Conservation (phyloP, 2,797 vertebrate genomes). For the Thripadectes ignobilis region DNA sequence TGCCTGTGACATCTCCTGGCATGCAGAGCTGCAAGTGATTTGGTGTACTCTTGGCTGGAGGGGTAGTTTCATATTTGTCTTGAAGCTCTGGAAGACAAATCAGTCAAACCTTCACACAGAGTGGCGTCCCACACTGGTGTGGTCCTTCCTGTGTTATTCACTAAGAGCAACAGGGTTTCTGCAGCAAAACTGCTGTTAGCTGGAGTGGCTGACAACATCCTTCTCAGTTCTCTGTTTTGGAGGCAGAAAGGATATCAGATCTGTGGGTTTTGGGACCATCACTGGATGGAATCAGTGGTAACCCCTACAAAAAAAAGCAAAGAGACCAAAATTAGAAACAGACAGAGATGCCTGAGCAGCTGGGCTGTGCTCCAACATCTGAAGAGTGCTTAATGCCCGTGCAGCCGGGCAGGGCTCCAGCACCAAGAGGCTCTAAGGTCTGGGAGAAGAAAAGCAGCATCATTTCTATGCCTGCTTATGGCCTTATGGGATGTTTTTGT, state of each 20-base stretch:
- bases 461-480: background rate
- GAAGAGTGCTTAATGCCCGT: background rate
- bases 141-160: background rate
- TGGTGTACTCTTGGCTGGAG: background rate
- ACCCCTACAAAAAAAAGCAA: background rate
- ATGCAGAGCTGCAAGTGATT: background rate
- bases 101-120: background rate
- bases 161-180: background rate
- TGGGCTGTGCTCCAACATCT: constrained; percentile 33
- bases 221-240: background rate
- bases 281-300: background rate
- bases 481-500: background rate
- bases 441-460: background rate
- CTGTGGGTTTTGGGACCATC: background rate
- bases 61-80: background rate
- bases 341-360: background rate
- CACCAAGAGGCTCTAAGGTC: background rate
- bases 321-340: constrained; percentile 51
- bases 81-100: background rate
- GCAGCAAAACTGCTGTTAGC: background rate
- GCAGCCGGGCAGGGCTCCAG: background rate
- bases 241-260: background rate
- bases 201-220: background rate
- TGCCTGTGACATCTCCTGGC: constrained; percentile 1
- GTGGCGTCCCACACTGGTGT: background rate